phyloP scores from a whole-genome alignment of 2,888 invertebrate genomes.

The Dynastes hyllus region DNA sequence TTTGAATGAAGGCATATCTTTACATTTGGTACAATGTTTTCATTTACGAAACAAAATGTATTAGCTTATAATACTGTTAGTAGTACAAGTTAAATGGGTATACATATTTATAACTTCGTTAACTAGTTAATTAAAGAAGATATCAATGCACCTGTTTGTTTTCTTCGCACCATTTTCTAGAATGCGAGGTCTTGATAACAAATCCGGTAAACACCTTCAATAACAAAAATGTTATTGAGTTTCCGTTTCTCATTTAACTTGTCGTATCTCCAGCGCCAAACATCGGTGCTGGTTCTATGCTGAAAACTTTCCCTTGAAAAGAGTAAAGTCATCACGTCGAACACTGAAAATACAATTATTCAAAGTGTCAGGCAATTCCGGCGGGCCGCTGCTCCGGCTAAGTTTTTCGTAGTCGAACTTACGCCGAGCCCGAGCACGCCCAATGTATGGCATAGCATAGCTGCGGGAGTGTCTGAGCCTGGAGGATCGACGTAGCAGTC shows the following conservation, averaged over 20 bases:
- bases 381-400: slow-evolving; percentile 42
- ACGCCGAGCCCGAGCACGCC: neutral
- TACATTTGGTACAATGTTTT: no score
- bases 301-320: slow-evolving; percentile 42
- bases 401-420: slow-evolving; percentile 56
- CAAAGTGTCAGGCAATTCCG: slow-evolving; percentile 59
- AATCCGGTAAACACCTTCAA: slow-evolving; percentile 38
- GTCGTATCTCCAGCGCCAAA: slow-evolving; percentile 36
- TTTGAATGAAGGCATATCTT: no score
- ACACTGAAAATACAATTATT: slow-evolving; percentile 59
- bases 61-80: no score
- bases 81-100: no score
- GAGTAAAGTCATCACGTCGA: slow-evolving; percentile 51
- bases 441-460: slow-evolving; percentile 17
- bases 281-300: neutral
- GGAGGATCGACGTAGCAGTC: slow-evolving; percentile 27
- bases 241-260: slow-evolving; percentile 47
- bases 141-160: slow-evolving; percentile 2
- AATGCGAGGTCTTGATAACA: slow-evolving; percentile 26
- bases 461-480: slow-evolving; percentile 42
- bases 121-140: neutral
- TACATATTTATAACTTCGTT: neutral
- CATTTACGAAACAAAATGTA: no score
- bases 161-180: neutral
- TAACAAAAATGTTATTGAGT: slow-evolving; percentile 42